Percentiles rank a stretch among this genome's conserved stretches.
Conservation (phyloP, 2,797 vertebrate genomes). For the Neosilurus mollespiculum region DNA sequence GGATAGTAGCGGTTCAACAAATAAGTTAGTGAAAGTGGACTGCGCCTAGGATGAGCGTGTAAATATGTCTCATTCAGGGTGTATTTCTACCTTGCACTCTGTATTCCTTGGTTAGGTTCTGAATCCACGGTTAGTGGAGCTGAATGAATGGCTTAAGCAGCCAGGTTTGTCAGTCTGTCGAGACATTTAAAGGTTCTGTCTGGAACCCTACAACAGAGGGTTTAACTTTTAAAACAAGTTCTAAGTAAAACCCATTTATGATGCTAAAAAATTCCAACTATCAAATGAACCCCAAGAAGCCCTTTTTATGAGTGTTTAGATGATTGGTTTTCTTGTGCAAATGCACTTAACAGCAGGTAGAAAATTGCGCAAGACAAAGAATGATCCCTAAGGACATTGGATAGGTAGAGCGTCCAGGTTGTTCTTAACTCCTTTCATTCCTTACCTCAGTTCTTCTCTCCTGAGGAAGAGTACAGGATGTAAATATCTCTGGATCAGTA, state of each 20-base stretch:
- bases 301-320: background rate
- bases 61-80: background rate
- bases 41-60: too few species aligned
- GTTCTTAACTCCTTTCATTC: slow-evolving; percentile 17
- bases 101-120: background rate
- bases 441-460: background rate
- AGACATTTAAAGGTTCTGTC: background rate
- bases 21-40: too few species aligned
- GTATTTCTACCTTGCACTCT: background rate
- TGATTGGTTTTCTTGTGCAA: background rate
- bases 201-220: background rate
- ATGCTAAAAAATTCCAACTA: background rate
- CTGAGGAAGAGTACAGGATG: slow-evolving; percentile 7
- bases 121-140: background rate
- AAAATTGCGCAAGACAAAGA: slow-evolving; percentile 5
- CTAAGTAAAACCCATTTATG: background rate
- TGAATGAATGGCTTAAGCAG: slow-evolving; percentile 5
- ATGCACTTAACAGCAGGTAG: background rate
- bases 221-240: background rate
- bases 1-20: too few species aligned
- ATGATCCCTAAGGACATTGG: background rate
- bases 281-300: background rate
- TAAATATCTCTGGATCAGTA: slow-evolving; percentile 18
- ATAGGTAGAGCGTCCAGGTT: background rate
- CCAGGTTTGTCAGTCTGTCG: background rate